Base-by-base conservation (phyloP, 2,113 vertebrate species). In the Corapipo altera region DNA sequence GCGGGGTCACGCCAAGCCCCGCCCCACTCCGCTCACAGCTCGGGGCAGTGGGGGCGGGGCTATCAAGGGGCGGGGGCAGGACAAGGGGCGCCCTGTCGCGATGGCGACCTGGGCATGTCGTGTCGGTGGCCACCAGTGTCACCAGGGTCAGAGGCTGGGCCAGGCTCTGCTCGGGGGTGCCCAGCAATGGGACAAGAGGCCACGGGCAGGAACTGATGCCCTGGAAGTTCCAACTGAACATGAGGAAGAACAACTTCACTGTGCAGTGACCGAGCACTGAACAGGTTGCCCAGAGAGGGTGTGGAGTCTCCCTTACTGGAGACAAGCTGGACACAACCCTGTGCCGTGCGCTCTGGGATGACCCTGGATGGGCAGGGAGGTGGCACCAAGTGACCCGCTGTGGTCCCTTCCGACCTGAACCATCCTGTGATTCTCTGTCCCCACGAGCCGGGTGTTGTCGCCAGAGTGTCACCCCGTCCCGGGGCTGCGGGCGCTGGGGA, bases 1-100 rank as follows among this genome's bases (percentile, higher is more conserved):
- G 49, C 49, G 33, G 2, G 1, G 33, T 11, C 39, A 3, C 8
- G n/a, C 1, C 41, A 12, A 33, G 18, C n/a, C 22, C 11, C 13
- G 4, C 28, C 33, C 9, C 11, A 11, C 39, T 39, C 39, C 39
- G 39, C 39, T 39, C 39, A 39, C 39, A 39, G 10, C 39, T 39
- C 39, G 39, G 39, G 39, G 7, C 49, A 26, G 22, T 48, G 15
- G 39, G 18, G 43, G 59, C 24, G 24, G 51, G 41, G 14, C 8
- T 41, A 10, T n/a, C 5, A 18, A 9, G 13, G 41, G 44, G 23
- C 8, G n/a, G 28, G 30, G 54, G 3, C 28, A 58, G 28, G 27
- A 48, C 6, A 28, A 39, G 43, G 30, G 23, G 7, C 30, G 52
- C 52, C 30, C 30, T 7, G 17, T 32, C 27, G 49, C 49, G 26